These are phyloP conservation scores for Eristalis tenax DNA, from an alignment of 2,888 invertebrate genomes.

Conservation along the genomic window DNA sequence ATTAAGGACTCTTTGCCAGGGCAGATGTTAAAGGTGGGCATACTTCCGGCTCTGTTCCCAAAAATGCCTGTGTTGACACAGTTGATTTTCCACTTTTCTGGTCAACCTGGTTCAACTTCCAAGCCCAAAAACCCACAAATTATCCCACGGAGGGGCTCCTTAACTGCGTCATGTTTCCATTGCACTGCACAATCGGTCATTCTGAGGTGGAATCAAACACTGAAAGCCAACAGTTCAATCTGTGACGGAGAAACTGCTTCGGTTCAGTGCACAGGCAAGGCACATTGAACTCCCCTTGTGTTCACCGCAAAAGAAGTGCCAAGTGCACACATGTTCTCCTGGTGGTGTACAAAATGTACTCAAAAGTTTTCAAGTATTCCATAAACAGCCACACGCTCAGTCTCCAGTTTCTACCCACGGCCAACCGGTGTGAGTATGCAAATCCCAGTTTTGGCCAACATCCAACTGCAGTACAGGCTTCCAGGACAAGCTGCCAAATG, in stretches of 20 bases:
- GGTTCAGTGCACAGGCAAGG: background rate
- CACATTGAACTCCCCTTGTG: background rate
- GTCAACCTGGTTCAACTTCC: too few species aligned
- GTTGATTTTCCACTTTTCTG: background rate
- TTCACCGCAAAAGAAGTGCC: background rate
- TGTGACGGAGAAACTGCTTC: background rate
- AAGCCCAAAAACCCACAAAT: background rate
- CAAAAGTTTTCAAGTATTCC: background rate
- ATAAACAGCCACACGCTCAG: background rate
- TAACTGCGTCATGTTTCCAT: background rate
- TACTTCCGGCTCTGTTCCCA: too few species aligned
- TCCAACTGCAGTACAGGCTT: slow-evolving; percentile 47
- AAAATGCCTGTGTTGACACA: background rate
- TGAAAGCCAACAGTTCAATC: background rate
- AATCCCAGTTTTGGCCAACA: slow-evolving; percentile 33
- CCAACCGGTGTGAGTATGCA: background rate
- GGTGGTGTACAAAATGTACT: background rate
- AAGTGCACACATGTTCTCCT: background rate
- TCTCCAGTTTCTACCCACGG: background rate
- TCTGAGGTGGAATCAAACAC: background rate
- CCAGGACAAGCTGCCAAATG: slow-evolving; percentile 17
- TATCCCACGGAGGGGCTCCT: background rate
- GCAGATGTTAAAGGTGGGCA: too few species aligned
- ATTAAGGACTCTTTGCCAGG: too few species aligned
- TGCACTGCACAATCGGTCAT: background rate